Conservation (phyloP, 1,140 invertebrate genomes). For the Ceratina japonica region DNA sequence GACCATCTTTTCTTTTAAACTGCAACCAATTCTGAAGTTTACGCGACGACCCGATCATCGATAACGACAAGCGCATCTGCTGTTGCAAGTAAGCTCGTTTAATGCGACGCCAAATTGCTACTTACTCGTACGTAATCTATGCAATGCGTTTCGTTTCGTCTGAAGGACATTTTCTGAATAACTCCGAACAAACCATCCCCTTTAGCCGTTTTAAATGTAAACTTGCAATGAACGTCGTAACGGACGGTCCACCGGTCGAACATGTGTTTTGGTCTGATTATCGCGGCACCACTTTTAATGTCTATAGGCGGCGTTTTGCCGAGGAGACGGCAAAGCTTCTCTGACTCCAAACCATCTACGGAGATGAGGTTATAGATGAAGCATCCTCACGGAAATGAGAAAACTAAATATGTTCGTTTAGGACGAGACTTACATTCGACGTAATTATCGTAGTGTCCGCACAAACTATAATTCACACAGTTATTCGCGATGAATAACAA, state of each 20-base stretch:
- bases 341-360: slow-evolving; percentile 57
- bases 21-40: slow-evolving; percentile 37
- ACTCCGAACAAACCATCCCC: slow-evolving; percentile 68
- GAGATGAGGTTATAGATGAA: slow-evolving; percentile 5
- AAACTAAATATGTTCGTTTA: neutral
- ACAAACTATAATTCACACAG: slow-evolving; percentile 40
- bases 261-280: slow-evolving; percentile 55
- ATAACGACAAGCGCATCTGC: too few species aligned
- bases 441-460: slow-evolving; percentile 9
- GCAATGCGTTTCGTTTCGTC: slow-evolving; percentile 61
- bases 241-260: slow-evolving; percentile 62
- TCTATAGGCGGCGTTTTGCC: slow-evolving; percentile 33
- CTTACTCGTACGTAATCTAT: slow-evolving; percentile 71
- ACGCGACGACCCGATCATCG: neutral
- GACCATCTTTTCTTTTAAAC: slow-evolving; percentile 65
- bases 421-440: slow-evolving; percentile 33
- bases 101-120: neutral
- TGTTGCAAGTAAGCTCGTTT: neutral
- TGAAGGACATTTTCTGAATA: slow-evolving; percentile 70
- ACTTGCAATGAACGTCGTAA: slow-evolving; percentile 62
- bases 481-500: slow-evolving; percentile 18
- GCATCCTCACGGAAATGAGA: neutral
- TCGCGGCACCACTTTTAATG: slow-evolving; percentile 33
- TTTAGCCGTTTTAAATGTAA: slow-evolving; percentile 58
- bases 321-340: slow-evolving; percentile 57